A percentile compares a stretch with the other conserved stretches of the same genome.
Evolutionary conservation across 1,140 invertebrate species (phyloP).

Genomic region (Mylabris phalerata): DNA sequence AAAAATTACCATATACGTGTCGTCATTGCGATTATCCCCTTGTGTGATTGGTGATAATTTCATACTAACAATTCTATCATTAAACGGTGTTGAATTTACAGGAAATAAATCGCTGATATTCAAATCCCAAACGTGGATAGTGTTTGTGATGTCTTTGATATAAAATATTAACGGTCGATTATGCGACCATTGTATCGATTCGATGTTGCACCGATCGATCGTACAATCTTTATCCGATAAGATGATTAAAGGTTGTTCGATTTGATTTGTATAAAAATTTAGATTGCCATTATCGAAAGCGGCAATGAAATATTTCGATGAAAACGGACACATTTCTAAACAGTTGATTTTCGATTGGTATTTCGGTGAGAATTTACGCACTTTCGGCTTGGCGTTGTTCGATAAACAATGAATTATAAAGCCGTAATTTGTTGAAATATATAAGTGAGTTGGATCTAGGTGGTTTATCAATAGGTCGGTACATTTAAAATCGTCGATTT

Average conservation of each 20-base stretch:
- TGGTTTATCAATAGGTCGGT: slow-evolving; percentile 30
- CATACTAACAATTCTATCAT: slow-evolving; percentile 31
- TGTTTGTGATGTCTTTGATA: slow-evolving; percentile 31
- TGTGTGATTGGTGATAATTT: slow-evolving; percentile 23
- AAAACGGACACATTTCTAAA: slow-evolving; percentile 36
- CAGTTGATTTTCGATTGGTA: slow-evolving; percentile 21
- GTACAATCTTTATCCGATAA: slow-evolving; percentile 28
- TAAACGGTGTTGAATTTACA: slow-evolving; percentile 30
- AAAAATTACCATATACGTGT: slow-evolving; percentile 34
- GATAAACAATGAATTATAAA: slow-evolving; percentile 32
- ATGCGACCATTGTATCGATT: slow-evolving; percentile 36
- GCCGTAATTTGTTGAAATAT: slow-evolving; percentile 37
- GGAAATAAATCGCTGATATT: slow-evolving; percentile 36
- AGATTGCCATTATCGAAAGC: slow-evolving; percentile 35
- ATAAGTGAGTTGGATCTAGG: slow-evolving; percentile 30
- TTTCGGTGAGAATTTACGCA: slow-evolving; percentile 28
- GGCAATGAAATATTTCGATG: slow-evolving; percentile 31
- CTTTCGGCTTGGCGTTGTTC: slow-evolving; percentile 26
- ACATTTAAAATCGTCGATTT: slow-evolving; percentile 33
- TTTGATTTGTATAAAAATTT: slow-evolving; percentile 25
- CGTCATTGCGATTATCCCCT: slow-evolving; percentile 4
- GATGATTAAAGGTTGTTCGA: slow-evolving; percentile 32
- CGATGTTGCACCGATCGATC: slow-evolving; percentile 14
- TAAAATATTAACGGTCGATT: slow-evolving; percentile 38
- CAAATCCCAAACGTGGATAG: slow-evolving; percentile 38